Evolutionary conservation across 2,797 vertebrate genomes (phyloP), one percentile per base, ranked within the genome.

Genomic region (Mus minutoides): DNA sequence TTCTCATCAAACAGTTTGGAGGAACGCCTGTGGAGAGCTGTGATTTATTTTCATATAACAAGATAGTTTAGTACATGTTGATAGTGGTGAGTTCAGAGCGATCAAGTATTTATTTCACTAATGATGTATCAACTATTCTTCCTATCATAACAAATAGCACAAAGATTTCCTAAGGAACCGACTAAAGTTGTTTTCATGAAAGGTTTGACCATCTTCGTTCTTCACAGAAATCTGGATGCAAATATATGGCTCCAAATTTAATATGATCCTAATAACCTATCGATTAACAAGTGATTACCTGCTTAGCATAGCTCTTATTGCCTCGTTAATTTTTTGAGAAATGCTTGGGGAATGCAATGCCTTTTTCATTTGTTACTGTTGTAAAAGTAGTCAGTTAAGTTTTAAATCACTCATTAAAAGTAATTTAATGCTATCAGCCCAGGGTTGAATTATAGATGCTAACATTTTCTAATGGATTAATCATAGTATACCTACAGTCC

Each of bases 261-360:
- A 83, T 96, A 95, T 16, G 91, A 95, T 94, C 86, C 86, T 87
- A 92, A 91, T 94, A 98, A 95, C 77, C 97, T 93, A 98, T 97
- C 85, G 97, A 98, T 98, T 98, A 98, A 95, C 92, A 98, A 97
- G 73, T 94, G 95, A 98, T 98, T 98, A 98, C 93, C 71, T 97
- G 91, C 80, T 97, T 97, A 98, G 97, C 83, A 94, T 75, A 83
- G 62, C n/a, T 97, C 89, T 97, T 96, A 92, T 87, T 86, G 22
- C 95, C 95, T 96, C 96, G 97, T 98, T 98, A 97, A 88, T 54
- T 98, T 98, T 97, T 96, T 98, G 94, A 98, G 82, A 94, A 98
- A 98, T 97, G 88, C 89, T 96, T 97, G 40, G 54, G 21, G 71
- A 98, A 98, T 96, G n/a, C 37, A 96, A n/a, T 88, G 89, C 89